A percentile compares a stretch with the other conserved stretches of the same genome.
Evolutionary conservation across 2,113 vertebrate species (phyloP).

Genomic region (Nothobranchius kuhntae): DNA sequence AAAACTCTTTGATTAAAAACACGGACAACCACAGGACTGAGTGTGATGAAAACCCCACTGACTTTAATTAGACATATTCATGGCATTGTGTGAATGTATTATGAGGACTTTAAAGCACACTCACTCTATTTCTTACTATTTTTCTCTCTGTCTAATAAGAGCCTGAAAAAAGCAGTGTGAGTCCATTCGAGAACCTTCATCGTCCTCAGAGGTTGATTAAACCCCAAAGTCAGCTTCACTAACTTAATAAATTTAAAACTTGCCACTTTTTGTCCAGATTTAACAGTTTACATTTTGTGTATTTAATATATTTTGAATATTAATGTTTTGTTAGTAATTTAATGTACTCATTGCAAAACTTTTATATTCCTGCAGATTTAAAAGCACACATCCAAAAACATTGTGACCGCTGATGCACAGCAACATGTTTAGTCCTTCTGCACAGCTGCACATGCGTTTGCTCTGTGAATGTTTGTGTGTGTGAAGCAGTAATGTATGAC

Average conservation of each 20-base stretch:
- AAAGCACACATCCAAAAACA: conserved; percentile 3
- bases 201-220: conserved; percentile 29
- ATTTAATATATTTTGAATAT: conserved; percentile 58
- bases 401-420: background rate
- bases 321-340: conserved; percentile 27
- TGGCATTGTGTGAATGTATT: conserved; percentile 75
- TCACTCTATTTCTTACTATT: conserved; percentile 76
- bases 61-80: conserved; percentile 78
- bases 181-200: conserved; percentile 22
- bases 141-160: conserved; percentile 72
- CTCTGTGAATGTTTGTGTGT: conserved; percentile 14
- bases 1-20: conserved; percentile 63
- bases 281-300: conserved; percentile 44
- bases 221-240: conserved; percentile 47
- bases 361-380: conserved; percentile 15
- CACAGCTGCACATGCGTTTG: conserved; percentile 6
- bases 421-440: conserved; percentile 1
- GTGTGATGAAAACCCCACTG: conserved; percentile 68
- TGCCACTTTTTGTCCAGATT: conserved; percentile 32
- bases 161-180: conserved; percentile 37
- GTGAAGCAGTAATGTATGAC: conserved; percentile 29
- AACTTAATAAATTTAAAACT: conserved; percentile 52
- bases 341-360: conserved; percentile 9
- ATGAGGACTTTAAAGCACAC: conserved; percentile 75
- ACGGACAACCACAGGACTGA: conserved; percentile 55